Evolutionary conservation across 92 coral and sea anemone genomes (phyloP).

Genomic region (Palythoa grandis): DNA sequence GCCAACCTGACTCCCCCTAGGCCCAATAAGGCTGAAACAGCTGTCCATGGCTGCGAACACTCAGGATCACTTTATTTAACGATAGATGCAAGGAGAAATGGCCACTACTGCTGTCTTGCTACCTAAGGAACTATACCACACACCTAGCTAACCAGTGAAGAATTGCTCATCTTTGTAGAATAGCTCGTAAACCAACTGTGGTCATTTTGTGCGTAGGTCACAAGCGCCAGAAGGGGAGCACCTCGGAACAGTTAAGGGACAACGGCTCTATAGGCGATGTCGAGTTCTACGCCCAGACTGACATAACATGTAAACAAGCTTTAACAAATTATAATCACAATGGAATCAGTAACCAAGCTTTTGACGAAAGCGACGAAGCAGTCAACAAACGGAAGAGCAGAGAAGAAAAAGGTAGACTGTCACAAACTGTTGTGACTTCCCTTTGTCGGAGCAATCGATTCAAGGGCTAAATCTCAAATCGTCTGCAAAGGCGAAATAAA

Average conservation of each 20-base stretch:
- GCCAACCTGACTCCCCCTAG: no score
- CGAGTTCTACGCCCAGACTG: conserved; percentile 12
- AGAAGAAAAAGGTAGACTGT: background rate
- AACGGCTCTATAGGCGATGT: background rate
- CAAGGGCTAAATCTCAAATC: no score
- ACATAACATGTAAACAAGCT: background rate
- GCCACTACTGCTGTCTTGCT: no score
- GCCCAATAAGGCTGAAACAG: no score
- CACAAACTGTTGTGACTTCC: no score
- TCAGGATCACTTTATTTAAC: no score
- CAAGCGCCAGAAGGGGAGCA: conserved; percentile 3
- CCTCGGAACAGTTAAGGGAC: background rate
- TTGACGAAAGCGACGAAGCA: conserved; percentile 8
- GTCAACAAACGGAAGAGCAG: background rate
- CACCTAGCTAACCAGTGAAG: no score
- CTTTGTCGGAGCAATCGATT: no score
- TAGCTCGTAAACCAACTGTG: background rate
- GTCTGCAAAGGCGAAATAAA: no score
- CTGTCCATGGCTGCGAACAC: no score
- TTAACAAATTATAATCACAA: background rate
- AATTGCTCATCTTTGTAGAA: background rate
- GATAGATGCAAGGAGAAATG: no score
- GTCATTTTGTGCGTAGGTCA: background rate
- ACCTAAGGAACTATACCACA: no score
- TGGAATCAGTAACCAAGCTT: conserved; percentile 34